Conservation (phyloP, 2,888 invertebrate genomes). For the Lasius fuliginosus region DNA sequence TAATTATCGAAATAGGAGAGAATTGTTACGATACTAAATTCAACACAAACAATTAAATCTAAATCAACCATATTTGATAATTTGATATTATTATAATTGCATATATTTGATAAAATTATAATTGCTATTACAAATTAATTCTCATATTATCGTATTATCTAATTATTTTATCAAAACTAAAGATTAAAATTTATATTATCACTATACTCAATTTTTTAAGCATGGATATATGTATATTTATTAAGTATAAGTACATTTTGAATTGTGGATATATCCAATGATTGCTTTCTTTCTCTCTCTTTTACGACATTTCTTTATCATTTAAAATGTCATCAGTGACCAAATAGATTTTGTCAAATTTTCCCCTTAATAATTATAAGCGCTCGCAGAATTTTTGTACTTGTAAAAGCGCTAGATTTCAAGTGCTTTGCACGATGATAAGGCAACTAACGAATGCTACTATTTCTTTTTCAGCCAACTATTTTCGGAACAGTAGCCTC, state of each 20-base stretch:
- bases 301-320: background rate
- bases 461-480: conserved; percentile 88
- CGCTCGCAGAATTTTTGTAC: background rate
- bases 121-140: background rate
- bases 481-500: conserved; percentile 90
- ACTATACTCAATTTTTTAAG: background rate
- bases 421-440: background rate
- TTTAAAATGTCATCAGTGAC: background rate
- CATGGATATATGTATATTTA: background rate
- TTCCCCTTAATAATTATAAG: background rate
- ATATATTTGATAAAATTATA: background rate
- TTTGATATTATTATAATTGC: background rate
- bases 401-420: background rate
- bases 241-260: background rate
- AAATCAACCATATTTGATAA: background rate
- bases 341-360: background rate
- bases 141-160: background rate
- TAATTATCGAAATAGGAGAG: background rate
- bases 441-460: background rate
- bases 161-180: background rate
- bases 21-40: background rate
- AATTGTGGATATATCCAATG: background rate
- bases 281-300: background rate
- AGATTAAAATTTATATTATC: background rate
- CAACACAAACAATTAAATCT: background rate